Percentiles rank a stretch among this genome's conserved stretches.
Evolutionary conservation across 1,140 invertebrate genomes (phyloP).

Genomic region (Drosophila repleta): DNA sequence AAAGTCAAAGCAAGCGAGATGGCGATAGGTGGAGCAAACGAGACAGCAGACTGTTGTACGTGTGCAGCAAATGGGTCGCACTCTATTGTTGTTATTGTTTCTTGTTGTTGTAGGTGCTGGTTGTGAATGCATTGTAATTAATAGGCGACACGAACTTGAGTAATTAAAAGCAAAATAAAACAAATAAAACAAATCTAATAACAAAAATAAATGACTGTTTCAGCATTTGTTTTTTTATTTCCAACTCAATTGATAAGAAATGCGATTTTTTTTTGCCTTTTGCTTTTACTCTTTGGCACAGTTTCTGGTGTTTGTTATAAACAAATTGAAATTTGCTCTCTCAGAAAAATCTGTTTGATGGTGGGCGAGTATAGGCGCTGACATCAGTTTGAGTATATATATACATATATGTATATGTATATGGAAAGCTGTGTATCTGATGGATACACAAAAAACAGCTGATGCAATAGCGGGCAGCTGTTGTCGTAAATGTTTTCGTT

Average conservation of each 20-base stretch:
- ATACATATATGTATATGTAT: neutral
- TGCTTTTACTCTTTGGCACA: conserved; percentile 13
- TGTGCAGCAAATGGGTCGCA: conserved; percentile 26
- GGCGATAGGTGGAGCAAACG: neutral
- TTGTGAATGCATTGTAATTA: conserved; percentile 42
- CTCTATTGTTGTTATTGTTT: conserved; percentile 15
- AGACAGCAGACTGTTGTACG: neutral
- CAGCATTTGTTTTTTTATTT: conserved; percentile 11
- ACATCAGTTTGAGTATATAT: neutral
- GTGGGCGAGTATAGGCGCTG: conserved; percentile 32
- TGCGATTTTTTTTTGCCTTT: conserved; percentile 10
- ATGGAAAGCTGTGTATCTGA: conserved; percentile 43
- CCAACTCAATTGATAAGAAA: conserved; percentile 25
- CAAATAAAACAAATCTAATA: neutral
- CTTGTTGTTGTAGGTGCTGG: conserved; percentile 13
- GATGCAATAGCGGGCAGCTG: conserved; percentile 53
- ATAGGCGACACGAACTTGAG: conserved; percentile 26
- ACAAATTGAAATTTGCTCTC: conserved; percentile 24
- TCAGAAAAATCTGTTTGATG: conserved; percentile 14
- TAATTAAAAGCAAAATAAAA: conserved; percentile 26
- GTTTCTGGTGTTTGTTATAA: conserved; percentile 23
- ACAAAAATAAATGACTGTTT: conserved; percentile 12
- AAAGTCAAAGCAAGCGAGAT: conserved; percentile 18
- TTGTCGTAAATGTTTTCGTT: conserved; percentile 37
- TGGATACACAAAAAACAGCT: conserved; percentile 61